Evolutionary conservation across 2,113 vertebrate genomes (phyloP), one percentile per base, ranked within the genome.

Genomic region (Epinephelus lanceolatus): DNA sequence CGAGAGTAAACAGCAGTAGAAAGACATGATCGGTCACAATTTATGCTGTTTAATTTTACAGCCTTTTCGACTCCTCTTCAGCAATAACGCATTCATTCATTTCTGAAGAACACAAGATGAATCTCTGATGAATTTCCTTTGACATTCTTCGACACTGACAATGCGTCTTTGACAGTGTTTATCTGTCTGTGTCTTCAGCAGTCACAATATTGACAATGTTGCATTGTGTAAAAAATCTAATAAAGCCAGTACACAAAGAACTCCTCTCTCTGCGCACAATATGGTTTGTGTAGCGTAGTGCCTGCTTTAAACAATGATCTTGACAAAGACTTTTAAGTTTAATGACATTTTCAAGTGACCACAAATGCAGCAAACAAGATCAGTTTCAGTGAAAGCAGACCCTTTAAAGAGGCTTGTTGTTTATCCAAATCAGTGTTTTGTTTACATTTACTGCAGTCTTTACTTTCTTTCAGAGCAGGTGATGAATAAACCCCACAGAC

Each of bases 181-280:
- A 18, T 78, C 52, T 65, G 49, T 70, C 40, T 63, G 56, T 14
- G 49, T 74, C 74, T 85, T 73, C 37, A 40, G 66, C 57, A 49
- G 51, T 82, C 55, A 30, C 84, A 78, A 77, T 49, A 71, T 52
- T 42, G 30, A 89, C 89, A 93, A 84, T 85, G 84, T 61, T 67
- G 59, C 71, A 88, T 88, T 91, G 90, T 88, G 45, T 40, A 37
- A 55, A 86, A 71, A 51, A 80, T 81, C 71, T 18, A 71, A 89
- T 83, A 21, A 83, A 47, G 45, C 45, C 14, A 7, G 40, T 18
- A 49, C 1, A 86, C 73, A 86, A 88, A 78, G 84, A 78, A 27
- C 12, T 65, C 57, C 52, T 86, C 67, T 85, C 4, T 78, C 67
- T 77, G 27, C 70, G 49, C 62, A 76, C 60, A 75, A 78, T 76